phyloP scores from a whole-genome alignment of 2,888 invertebrate genomes.

The Herminia tarsipennalis region DNA sequence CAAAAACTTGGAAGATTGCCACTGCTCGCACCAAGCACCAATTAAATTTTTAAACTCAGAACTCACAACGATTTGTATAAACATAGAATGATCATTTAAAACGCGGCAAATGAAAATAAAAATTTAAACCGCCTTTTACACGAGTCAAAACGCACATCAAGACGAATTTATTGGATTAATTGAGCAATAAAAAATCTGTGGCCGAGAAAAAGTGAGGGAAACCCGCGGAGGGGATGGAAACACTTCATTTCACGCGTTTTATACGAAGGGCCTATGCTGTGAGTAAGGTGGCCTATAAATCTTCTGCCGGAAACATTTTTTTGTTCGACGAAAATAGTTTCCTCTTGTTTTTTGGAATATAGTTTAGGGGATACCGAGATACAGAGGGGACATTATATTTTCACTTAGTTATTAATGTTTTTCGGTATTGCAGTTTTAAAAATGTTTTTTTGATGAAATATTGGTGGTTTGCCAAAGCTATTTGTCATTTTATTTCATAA shows the following conservation, averaged over 20 bases:
- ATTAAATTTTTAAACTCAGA: constrained; percentile 13
- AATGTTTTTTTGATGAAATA: constrained; percentile 53
- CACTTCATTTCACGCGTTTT: constrained; percentile 84
- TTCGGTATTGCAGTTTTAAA: constrained; percentile 57
- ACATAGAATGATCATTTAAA: constrained; percentile 26
- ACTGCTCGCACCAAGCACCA: no score
- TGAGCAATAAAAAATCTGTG: constrained; percentile 77
- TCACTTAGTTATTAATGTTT: constrained; percentile 66
- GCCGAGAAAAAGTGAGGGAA: constrained; percentile 47
- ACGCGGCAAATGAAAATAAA: constrained; percentile 44
- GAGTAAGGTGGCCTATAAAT: constrained; percentile 76
- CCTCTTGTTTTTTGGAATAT: constrained; percentile 75
- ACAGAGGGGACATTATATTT: constrained; percentile 47
- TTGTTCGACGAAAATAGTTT: constrained; percentile 83
- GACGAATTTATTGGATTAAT: constrained; percentile 70
- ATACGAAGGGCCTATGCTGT: constrained; percentile 64
- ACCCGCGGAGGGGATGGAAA: constrained; percentile 63
- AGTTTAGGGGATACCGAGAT: constrained; percentile 49
- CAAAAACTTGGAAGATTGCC: no score
- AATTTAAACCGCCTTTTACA: constrained; percentile 53
- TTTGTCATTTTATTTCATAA: constrained; percentile 51
- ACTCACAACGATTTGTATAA: constrained; percentile 32
- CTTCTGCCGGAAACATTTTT: constrained; percentile 80
- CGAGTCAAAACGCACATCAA: constrained; percentile 57
- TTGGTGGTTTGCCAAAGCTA: constrained; percentile 40